Evolutionary conservation across 2,113 vertebrate genomes (phyloP).

Genomic region (Equus przewalskii): DNA sequence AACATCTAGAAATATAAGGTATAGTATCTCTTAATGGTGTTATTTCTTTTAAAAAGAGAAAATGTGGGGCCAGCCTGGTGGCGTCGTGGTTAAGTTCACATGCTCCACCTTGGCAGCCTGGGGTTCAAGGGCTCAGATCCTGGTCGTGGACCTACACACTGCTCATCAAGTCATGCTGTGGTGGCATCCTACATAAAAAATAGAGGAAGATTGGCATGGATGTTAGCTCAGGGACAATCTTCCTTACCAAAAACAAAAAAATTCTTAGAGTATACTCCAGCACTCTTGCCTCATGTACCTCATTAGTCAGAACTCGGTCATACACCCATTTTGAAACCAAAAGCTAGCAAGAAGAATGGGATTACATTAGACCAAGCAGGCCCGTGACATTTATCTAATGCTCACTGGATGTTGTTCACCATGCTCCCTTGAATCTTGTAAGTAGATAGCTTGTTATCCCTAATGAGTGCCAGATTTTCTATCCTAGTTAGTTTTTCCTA

Average conservation of each 20-base stretch:
- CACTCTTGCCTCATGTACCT: background rate
- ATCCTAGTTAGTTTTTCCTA: background rate
- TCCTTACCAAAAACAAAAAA: no score
- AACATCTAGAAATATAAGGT: background rate
- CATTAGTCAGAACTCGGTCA: background rate
- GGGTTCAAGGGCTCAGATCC: no score
- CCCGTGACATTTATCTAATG: background rate
- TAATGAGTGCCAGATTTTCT: background rate
- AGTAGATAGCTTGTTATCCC: background rate
- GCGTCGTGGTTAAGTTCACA: no score
- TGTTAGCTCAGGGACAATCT: no score
- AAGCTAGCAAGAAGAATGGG: background rate
- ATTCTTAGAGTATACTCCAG: background rate
- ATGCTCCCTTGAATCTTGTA: background rate
- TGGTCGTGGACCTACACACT: no score
- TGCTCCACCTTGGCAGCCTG: no score
- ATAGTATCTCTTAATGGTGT: background rate
- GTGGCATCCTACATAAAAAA: no score
- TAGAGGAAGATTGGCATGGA: no score
- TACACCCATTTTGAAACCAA: background rate
- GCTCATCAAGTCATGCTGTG: no score
- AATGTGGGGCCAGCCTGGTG: no score
- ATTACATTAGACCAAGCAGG: no score
- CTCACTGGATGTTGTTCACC: background rate
- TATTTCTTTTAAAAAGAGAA: background rate